Base-by-base conservation (phyloP, 2,888 invertebrate genomes). In the Nemoura dubitans region DNA sequence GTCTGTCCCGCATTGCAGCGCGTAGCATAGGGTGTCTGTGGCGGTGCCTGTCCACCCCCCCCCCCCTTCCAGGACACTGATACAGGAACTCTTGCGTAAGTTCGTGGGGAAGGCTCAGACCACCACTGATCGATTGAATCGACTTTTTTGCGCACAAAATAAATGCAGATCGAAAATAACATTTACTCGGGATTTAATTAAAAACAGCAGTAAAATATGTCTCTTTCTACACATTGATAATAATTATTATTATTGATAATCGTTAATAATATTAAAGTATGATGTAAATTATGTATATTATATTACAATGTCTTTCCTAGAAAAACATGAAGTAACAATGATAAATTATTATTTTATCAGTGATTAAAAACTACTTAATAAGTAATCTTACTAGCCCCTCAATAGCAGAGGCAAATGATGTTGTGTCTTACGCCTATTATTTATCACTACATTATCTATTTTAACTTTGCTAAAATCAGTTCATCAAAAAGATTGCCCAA, bases 191-290 rank as follows among this genome's bases (percentile, higher is more conserved):
- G 21, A 59, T 59, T 59, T 59, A 59, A 59, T 59, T 59, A 59
- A 59, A 59, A 59, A 59, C 59, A 59, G 59, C 59, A 59, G 59
- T 59, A 59, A 59, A 59, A 59, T 59, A 59, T 59, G 59, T 59
- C 59, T 59, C 59, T 59, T 14, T 59, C 59, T 59, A 59, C 59
- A 21, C 21, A 59, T 21, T 59, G 59, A 59, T 59, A 59, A 59
- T 59, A 59, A 36, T 59, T 59, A 59, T 59, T 7, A 59, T 21
- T 59, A 59, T 59, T 7, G 14, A 59, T 59, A 7, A 59, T 59
- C 3, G 14, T 21, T 59, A 59, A 59, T 59, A 10, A 59, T 21
- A 21, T 21, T 59, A 7, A 59, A 59, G 59, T 59, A 59, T 59
- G 1, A 59, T 59, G 59, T 59, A 59, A 59, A 59, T n/a, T 59